These are phyloP conservation scores for Enteromius treurensis DNA, from an alignment of 2,797 vertebrate species.

Conservation along the genomic window DNA sequence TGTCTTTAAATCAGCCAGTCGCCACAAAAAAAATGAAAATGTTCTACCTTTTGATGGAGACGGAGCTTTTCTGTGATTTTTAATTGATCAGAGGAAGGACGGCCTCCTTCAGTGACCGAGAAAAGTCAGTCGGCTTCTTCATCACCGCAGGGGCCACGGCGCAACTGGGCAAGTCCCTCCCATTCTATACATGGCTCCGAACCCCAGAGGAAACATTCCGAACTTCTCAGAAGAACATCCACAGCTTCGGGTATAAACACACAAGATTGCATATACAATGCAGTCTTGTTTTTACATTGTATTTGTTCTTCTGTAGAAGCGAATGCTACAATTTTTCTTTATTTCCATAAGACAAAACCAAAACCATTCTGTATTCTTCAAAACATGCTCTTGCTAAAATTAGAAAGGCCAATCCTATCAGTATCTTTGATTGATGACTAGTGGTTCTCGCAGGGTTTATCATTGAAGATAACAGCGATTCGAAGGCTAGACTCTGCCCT, in stretches of 20 bases:
- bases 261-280: too few species aligned
- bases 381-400: neutral
- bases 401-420: neutral
- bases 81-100: constrained; percentile 80
- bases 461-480: constrained; percentile 33
- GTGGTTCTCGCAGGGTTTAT: neutral
- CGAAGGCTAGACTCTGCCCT: constrained; percentile 20
- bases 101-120: constrained; percentile 77
- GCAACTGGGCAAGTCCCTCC: constrained; percentile 85
- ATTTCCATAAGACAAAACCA: neutral
- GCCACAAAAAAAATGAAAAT: constrained; percentile 23
- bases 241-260: constrained; percentile 80
- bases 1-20: constrained; percentile 35
- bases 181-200: constrained; percentile 73
- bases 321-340: neutral
- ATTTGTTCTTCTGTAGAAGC: neutral
- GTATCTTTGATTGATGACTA: constrained; percentile 19
- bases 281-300: neutral
- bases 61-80: constrained; percentile 49
- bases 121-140: constrained; percentile 79
- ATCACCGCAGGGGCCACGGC: constrained; percentile 79
- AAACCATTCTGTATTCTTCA: neutral
- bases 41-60: neutral
- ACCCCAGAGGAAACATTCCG: constrained; percentile 84
- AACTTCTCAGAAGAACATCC: constrained; percentile 84